Evolutionary conservation across 1,140 invertebrate species (phyloP).

Genomic region (Drosophila paulistorum): DNA sequence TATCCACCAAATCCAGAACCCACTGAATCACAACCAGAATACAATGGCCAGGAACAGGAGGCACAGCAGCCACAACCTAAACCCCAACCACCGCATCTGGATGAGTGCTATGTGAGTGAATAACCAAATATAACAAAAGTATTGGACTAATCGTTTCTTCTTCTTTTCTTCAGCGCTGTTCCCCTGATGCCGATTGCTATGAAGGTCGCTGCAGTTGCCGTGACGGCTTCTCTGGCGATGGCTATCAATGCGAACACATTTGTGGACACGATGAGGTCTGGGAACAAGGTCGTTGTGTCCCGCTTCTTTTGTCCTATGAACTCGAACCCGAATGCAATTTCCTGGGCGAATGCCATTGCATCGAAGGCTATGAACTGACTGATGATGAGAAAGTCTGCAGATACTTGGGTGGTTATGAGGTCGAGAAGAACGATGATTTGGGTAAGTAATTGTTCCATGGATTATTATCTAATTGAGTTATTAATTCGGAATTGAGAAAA

Average conservation of each 20-base stretch:
- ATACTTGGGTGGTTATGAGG: slow-evolving; percentile 36
- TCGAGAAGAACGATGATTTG: slow-evolving; percentile 60
- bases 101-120: slow-evolving; percentile 61
- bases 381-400: slow-evolving; percentile 53
- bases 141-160: not conserved
- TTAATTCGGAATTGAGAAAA: no score
- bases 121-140: not conserved
- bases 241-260: slow-evolving; percentile 86
- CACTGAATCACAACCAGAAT: not conserved
- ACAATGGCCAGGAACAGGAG: not conserved
- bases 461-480: no score
- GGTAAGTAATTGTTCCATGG: slow-evolving; percentile 23
- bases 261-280: slow-evolving; percentile 81
- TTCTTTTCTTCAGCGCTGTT: slow-evolving; percentile 50
- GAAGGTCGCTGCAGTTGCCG: slow-evolving; percentile 86
- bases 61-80: not conserved
- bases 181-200: slow-evolving; percentile 84
- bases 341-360: slow-evolving; percentile 64
- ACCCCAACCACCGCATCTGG: slow-evolving; percentile 20
- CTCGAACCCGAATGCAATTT: slow-evolving; percentile 62
- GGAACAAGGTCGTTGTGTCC: slow-evolving; percentile 71
- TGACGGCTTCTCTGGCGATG: slow-evolving; percentile 90
- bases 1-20: slow-evolving; percentile 23
- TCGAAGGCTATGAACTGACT: slow-evolving; percentile 66
- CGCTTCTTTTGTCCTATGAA: slow-evolving; percentile 52